phyloP scores from a whole-genome alignment of 2,113 vertebrate species.

The Gobiocypris rarus region DNA sequence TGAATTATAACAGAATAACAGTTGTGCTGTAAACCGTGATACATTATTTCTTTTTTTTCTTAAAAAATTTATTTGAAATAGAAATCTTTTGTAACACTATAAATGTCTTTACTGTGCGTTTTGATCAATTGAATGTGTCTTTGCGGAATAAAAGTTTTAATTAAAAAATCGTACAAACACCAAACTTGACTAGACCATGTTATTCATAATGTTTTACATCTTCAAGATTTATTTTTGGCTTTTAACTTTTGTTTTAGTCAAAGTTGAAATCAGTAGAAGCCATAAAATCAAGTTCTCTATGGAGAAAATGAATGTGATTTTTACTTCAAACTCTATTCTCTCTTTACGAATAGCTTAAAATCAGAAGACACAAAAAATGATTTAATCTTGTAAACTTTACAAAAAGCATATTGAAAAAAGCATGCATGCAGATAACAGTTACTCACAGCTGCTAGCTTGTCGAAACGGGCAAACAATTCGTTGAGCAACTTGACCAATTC shows the following conservation, averaged over 20 bases:
- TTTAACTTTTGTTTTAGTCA: not conserved
- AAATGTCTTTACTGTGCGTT: not conserved
- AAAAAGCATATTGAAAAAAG: not conserved
- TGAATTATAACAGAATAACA: too few relatives aligned
- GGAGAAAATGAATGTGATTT: not conserved
- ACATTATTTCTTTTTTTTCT: too few relatives aligned
- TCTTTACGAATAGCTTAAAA: too few relatives aligned
- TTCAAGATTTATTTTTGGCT: not conserved
- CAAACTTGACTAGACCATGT: not conserved
- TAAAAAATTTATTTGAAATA: not conserved
- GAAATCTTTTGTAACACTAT: not conserved
- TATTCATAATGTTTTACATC: not conserved
- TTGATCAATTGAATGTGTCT: not conserved
- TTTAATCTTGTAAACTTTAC: not conserved
- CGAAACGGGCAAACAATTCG: constrained; percentile 93
- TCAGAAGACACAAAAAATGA: too few relatives aligned
- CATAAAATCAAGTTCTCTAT: not conserved
- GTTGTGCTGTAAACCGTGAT: too few relatives aligned
- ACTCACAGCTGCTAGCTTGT: constrained; percentile 93
- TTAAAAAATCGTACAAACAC: too few relatives aligned
- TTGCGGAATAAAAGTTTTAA: not conserved
- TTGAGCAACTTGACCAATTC: constrained; percentile 96
- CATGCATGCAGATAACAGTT: constrained; percentile 10
- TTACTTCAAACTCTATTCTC: not conserved
- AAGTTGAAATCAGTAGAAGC: not conserved